Percentiles rank a stretch among this genome's conserved stretches.
These are phyloP conservation scores for Trichonephila clavata DNA, from an alignment of 1,140 invertebrate genomes.

Conservation along the genomic window DNA sequence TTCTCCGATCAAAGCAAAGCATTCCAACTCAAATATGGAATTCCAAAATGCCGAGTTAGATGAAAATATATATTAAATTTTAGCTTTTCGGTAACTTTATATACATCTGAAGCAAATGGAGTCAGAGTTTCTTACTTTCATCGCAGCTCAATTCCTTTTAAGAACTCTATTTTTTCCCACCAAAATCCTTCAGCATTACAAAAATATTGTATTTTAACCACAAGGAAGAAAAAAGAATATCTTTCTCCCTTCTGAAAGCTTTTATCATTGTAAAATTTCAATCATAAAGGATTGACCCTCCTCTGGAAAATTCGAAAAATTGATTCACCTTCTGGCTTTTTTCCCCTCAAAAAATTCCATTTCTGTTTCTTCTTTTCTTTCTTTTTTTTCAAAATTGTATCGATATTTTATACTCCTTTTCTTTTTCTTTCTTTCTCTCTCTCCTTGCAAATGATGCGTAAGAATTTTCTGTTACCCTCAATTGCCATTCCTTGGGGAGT, in stretches of 20 bases:
- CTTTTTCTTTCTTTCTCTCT: no score
- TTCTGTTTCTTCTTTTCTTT: background rate
- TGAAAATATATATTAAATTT: conserved; percentile 37
- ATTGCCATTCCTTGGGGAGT: background rate
- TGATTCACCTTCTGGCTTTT: background rate
- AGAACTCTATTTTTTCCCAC: background rate
- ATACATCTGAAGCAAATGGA: background rate
- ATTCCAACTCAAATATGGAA: background rate
- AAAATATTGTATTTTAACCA: background rate
- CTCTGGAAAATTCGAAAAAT: conserved; percentile 2
- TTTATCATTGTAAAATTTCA: conserved; percentile 48
- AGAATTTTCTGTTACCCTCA: background rate
- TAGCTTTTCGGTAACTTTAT: background rate
- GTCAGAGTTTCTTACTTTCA: background rate
- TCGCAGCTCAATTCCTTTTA: background rate
- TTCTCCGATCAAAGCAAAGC: background rate
- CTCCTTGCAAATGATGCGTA: background rate
- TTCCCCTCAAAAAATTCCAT: background rate
- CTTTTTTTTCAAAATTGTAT: background rate
- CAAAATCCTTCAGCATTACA: background rate
- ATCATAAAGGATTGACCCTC: conserved; percentile 59
- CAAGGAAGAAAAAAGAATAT: background rate
- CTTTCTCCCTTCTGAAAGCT: background rate
- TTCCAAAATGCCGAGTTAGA: background rate
- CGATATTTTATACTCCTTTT: background rate